These are phyloP conservation scores for Argyresthia albistria DNA, from an alignment of 2,888 invertebrate species.

Conservation along the genomic window DNA sequence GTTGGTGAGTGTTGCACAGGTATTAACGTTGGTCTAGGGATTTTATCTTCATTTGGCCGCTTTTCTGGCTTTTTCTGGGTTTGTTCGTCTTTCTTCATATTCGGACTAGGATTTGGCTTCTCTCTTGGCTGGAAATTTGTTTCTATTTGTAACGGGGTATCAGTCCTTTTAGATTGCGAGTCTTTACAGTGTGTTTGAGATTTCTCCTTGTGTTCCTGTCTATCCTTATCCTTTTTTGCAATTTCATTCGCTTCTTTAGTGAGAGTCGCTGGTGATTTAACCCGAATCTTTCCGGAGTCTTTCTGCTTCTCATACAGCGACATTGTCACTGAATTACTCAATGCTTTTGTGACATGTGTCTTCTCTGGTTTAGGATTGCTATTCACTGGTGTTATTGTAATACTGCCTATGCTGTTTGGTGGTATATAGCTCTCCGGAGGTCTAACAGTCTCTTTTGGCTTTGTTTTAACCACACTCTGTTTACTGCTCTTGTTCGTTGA, in stretches of 20 bases:
- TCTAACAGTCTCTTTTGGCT: conserved; percentile 25
- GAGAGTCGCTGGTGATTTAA: conserved; percentile 56
- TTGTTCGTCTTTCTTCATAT: conserved; percentile 33
- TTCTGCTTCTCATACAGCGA: conserved; percentile 22
- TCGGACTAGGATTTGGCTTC: conserved; percentile 37
- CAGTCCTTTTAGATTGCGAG: conserved; percentile 13
- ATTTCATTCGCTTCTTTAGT: conserved; percentile 41
- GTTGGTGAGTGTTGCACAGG: conserved; percentile 56
- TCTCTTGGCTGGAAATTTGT: conserved; percentile 37
- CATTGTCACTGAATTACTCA: conserved; percentile 7
- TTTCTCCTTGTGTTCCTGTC: conserved; percentile 8
- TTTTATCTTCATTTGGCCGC: conserved; percentile 48
- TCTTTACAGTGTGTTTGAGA: conserved; percentile 25
- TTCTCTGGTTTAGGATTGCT: conserved; percentile 22
- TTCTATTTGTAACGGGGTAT: conserved; percentile 44
- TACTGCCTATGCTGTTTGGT: conserved; percentile 54
- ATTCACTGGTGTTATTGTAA: conserved; percentile 58
- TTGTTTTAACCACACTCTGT: conserved; percentile 23
- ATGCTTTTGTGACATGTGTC: conserved; percentile 25
- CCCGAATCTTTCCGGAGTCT: conserved; percentile 37
- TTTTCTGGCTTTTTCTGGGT: conserved; percentile 46
- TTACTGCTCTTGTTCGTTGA: conserved; percentile 41
- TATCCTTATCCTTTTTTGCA: conserved; percentile 28
- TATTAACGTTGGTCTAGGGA: conserved; percentile 48
- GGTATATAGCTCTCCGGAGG: conserved; percentile 47